Evolutionary conservation across 2,888 invertebrate genomes (phyloP), one percentile per base, ranked within the genome.

Genomic region (Psylliodes chrysocephalus): DNA sequence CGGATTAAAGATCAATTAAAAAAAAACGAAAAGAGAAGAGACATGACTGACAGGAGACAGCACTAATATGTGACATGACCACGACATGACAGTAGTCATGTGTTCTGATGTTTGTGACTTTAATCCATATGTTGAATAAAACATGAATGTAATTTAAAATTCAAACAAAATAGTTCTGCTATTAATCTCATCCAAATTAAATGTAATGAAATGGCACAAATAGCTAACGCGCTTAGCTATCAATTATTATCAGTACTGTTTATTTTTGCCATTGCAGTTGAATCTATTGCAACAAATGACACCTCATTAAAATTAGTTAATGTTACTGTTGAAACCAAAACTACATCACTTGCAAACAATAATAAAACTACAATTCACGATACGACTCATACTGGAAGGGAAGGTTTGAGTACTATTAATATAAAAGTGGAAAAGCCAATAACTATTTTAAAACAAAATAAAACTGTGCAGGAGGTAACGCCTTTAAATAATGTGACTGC

Each of bases 171-270:
- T 46, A 8, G 5, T 46, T 22, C 7, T 46, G 19, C 15, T 7
- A 3, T n/a, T 8, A 49, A 10, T 49, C 17, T 28, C 19, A 17
- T 33, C 49, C 8, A 49, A 49, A 49, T 49, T 49, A 49, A 30
- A 6, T 49, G 49, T 49, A 49, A 28, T 49, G 12, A 49, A 49
- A 49, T 49, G 49, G 49, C 49, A 28, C 12, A 30, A 28, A 14
- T 2, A 49, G 28, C 25, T 15, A 28, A 28, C 28, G 17, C 17
- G 28, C 15, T 25, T 15, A 14, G 28, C 12, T 49, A 28, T 49
- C 12, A 49, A 4, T 14, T 49, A 28, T 15, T 49, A 14, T 15
- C 28, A 49, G n/a, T 28, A 28, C 4, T 28, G 7, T 17, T 49
- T n/a, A 28, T 49, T 8, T 28, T 25, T 49, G 15, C 12, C 14